Evolutionary conservation across 2,888 invertebrate genomes (phyloP).

Genomic region (Dendrolimus houi): DNA sequence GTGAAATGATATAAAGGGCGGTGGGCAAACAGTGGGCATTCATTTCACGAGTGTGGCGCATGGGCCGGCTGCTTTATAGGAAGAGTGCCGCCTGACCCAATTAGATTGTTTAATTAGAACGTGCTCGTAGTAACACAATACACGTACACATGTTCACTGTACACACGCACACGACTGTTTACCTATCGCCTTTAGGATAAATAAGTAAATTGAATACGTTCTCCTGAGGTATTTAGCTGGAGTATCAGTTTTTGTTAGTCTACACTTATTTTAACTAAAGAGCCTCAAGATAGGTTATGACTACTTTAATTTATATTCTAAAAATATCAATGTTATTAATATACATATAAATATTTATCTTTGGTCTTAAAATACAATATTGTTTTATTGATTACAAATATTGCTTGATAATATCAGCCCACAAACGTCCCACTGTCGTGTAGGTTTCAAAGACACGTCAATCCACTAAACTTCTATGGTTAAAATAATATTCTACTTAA

Average conservation of each 20-base stretch:
- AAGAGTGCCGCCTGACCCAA: conserved; percentile 24
- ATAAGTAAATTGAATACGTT: conserved; percentile 6
- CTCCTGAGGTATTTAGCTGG: not conserved
- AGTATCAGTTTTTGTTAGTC: not conserved
- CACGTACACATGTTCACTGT: conserved; percentile 8
- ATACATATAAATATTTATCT: too few species aligned
- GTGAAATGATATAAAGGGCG: conserved; percentile 11
- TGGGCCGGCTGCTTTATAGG: conserved; percentile 12
- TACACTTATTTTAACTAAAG: not conserved
- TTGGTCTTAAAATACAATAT: too few species aligned
- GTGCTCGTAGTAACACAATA: conserved; percentile 15
- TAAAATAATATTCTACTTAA: too few species aligned
- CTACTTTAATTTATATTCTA: not conserved
- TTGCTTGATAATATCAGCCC: too few species aligned
- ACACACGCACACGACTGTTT: conserved; percentile 2
- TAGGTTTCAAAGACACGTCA: too few species aligned
- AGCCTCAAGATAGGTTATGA: not conserved
- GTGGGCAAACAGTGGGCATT: conserved; percentile 1
- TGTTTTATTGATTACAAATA: too few species aligned
- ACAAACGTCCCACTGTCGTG: too few species aligned
- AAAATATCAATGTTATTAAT: too few species aligned
- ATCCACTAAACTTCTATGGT: too few species aligned
- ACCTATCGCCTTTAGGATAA: conserved; percentile 10
- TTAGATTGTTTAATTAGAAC: conserved; percentile 34
- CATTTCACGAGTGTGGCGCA: conserved; percentile 1